Base-by-base conservation (phyloP, 2,888 invertebrate species). In the Xylota sylvarum region DNA sequence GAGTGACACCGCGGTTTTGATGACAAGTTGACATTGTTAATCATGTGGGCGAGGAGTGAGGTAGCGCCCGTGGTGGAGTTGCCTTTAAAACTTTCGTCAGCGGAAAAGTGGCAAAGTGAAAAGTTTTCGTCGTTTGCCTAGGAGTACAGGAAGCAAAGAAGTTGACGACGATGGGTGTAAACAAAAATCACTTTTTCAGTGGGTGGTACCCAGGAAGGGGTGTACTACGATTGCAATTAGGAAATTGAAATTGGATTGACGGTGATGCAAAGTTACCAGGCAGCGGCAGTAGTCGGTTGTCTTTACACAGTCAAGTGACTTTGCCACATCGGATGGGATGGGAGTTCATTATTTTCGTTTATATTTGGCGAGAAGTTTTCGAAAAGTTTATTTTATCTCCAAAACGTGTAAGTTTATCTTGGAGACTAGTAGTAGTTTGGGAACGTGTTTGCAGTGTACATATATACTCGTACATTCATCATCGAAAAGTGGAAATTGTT, bases 211-310 rank as follows among this genome's bases (percentile, higher is more conserved):
- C 19, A 58, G 10, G 48, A n/a, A 10, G 19, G 60, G 9, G n/a
- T 46, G 64, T 14, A 27, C 43, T 30, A 50, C 69, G 65, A 77
- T 77, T 77, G 86, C 86, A 86, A 86, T 86, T 86, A 86, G 76
- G 60, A 81, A 65, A 86, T 81, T 77, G 81, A 81, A 86, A 86
- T 86, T 86, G 77, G 43, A 86, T 86, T 86, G 85, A 77, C 52
- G 77, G 76, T 55, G 62, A 37, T 81, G 80, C 48, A 81, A 85
- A 76, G 65, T 72, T 80, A n/a, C 32, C 27, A 46, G 46, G 50
- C 58, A 35, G n/a, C n/a, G n/a, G n/a, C n/a, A n/a, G n/a, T n/a
- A n/a, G 14, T 7, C 19, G 40, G 46, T n/a, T 43, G 43, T 27
- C 30, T 60, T 62, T 70, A 52, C 48, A 19, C 37, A 67, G 23